Percentiles rank a stretch among this genome's conserved stretches.
phyloP scores from a whole-genome alignment of 2,888 invertebrate species.

The Masnerella sp. region DNA sequence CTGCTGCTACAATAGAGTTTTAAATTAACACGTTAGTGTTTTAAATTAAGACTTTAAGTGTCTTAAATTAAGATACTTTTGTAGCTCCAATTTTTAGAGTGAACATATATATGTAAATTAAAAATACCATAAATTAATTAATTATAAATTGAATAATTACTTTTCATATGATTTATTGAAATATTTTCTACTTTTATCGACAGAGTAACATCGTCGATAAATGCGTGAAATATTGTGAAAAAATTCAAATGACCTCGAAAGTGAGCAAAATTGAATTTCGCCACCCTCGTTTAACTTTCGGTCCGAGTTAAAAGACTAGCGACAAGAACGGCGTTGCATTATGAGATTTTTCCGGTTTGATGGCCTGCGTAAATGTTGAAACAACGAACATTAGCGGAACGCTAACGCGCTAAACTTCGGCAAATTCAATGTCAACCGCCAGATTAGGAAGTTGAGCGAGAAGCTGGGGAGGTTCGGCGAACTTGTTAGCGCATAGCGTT shows the following conservation, averaged over 20 bases:
- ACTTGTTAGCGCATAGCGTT: no score
- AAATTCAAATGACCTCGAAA: constrained; percentile 6
- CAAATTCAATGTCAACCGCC: constrained; percentile 56
- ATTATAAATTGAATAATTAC: no score
- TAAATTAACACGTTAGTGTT: no score
- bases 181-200: no score
- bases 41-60: no score
- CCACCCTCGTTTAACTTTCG: constrained; percentile 16
- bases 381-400: constrained; percentile 33
- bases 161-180: no score
- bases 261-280: constrained; percentile 16
- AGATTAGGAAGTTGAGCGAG: constrained; percentile 52
- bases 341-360: constrained; percentile 29
- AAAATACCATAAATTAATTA: no score
- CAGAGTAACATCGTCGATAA: background rate
- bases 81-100: background rate
- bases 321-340: constrained; percentile 3
- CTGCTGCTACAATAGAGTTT: no score
- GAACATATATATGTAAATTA: no score
- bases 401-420: constrained; percentile 47
- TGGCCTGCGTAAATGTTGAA: constrained; percentile 38
- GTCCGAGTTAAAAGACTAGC: background rate
- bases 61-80: no score
- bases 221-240: background rate
- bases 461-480: no score